Conservation (phyloP, 2,113 vertebrate genomes). For the Oxyruncus cristatus region DNA sequence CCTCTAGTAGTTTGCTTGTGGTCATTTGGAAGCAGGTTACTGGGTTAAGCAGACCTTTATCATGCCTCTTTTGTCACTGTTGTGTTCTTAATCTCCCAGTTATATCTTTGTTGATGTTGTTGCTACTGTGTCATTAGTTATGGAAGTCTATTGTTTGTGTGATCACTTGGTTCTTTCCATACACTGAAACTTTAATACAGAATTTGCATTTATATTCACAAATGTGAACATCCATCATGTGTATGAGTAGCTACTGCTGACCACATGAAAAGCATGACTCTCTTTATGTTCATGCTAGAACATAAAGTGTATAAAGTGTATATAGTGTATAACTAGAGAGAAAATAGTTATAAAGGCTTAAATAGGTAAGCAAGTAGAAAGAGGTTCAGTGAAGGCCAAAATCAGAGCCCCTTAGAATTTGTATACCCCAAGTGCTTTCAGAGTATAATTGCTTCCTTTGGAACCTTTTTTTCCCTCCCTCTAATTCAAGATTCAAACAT, state of each 20-base stretch:
- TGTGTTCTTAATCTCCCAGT: neutral
- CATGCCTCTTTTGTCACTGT: neutral
- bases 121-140: neutral
- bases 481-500: neutral
- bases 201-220: neutral
- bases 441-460: neutral
- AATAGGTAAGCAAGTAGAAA: neutral
- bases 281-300: neutral
- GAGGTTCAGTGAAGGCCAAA: neutral
- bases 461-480: rapidly evolving
- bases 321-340: neutral
- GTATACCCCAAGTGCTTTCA: neutral
- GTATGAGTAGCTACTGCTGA: neutral
- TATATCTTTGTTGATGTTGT: neutral
- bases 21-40: neutral
- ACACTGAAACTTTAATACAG: neutral
- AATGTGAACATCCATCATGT: neutral
- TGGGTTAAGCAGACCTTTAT: neutral
- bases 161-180: neutral
- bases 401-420: neutral
- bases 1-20: rapidly evolving
- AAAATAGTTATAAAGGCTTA: neutral
- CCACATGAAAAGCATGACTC: neutral
- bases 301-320: too few relatives aligned
- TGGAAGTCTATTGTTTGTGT: neutral